Evolutionary conservation across 2,888 invertebrate species (phyloP).

Genomic region (Vanessa cardui): DNA sequence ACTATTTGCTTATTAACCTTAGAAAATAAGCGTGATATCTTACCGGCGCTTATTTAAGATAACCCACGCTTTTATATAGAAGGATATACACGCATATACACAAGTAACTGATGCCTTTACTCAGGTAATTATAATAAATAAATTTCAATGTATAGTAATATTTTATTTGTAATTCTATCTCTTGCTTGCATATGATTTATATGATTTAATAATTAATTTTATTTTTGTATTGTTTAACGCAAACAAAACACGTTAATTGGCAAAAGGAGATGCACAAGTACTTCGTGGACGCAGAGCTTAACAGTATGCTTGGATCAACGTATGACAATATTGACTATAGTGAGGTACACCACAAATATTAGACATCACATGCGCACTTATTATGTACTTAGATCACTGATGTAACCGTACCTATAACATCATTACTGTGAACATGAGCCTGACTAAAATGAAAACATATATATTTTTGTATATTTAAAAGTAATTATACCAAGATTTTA

Average conservation of each 20-base stretch:
- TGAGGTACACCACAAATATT: conserved; percentile 61
- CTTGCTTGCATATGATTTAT: conserved; percentile 31
- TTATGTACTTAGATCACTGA: conserved; percentile 9
- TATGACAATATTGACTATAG: conserved; percentile 82
- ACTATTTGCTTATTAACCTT: too few species aligned
- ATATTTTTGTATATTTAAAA: too few species aligned
- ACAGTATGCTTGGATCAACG: conserved; percentile 86
- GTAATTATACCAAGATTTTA: too few species aligned
- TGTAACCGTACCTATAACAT: conserved; percentile 3
- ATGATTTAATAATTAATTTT: conserved; percentile 62
- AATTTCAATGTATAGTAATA: conserved; percentile 8
- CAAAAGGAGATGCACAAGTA: conserved; percentile 90
- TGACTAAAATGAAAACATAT: neutral
- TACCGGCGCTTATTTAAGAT: too few species aligned
- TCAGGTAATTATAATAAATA: neutral
- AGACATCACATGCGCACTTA: conserved; percentile 24
- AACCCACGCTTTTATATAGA: too few species aligned
- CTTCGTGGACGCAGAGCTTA: conserved; percentile 92
- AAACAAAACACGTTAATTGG: conserved; percentile 78
- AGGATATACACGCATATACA: too few species aligned
- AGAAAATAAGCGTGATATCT: too few species aligned
- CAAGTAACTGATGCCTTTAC: too few species aligned
- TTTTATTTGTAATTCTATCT: conserved; percentile 19
- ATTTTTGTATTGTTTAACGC: conserved; percentile 77
- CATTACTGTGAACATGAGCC: conserved; percentile 15